Percentiles rank a stretch among this genome's conserved stretches.
phyloP scores from a whole-genome alignment of 2,888 invertebrate species.

The Pseudolycoriella hygida region DNA sequence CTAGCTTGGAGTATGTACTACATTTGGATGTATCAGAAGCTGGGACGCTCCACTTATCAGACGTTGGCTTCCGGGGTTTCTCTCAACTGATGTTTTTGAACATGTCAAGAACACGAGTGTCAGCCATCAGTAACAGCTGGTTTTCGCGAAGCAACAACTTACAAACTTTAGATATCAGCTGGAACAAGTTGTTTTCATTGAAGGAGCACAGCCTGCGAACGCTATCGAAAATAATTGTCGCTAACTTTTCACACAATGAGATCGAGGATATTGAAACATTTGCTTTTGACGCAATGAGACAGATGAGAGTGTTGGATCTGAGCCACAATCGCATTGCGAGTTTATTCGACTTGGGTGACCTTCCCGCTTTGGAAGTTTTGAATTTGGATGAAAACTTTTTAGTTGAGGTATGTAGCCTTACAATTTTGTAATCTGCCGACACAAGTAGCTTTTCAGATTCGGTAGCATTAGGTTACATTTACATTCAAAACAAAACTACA shows the following conservation, averaged over 20 bases:
- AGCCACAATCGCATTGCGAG: slow-evolving; percentile 18
- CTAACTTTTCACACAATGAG: slow-evolving; percentile 15
- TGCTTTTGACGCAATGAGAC: slow-evolving; percentile 15
- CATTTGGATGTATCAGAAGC: background rate
- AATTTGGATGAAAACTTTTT: background rate
- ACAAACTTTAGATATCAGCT: background rate
- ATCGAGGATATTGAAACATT: slow-evolving; percentile 13
- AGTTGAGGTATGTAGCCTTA: background rate
- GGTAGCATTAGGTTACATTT: too few species aligned
- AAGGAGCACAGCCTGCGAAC: background rate
- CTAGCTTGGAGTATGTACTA: background rate
- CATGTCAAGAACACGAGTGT: background rate
- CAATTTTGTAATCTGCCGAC: too few species aligned
- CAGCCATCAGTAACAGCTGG: background rate
- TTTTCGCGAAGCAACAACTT: background rate
- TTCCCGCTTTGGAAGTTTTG: background rate
- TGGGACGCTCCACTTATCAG: background rate
- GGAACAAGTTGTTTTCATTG: background rate
- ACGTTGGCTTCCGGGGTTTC: background rate
- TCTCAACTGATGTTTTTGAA: background rate
- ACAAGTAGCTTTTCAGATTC: too few species aligned
- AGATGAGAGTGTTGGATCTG: slow-evolving; percentile 19
- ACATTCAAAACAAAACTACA: too few species aligned
- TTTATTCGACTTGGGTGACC: slow-evolving; percentile 11
- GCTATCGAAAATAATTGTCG: background rate